Evolutionary conservation across 2,113 vertebrate species (phyloP).

Genomic region (Gavia stellata): DNA sequence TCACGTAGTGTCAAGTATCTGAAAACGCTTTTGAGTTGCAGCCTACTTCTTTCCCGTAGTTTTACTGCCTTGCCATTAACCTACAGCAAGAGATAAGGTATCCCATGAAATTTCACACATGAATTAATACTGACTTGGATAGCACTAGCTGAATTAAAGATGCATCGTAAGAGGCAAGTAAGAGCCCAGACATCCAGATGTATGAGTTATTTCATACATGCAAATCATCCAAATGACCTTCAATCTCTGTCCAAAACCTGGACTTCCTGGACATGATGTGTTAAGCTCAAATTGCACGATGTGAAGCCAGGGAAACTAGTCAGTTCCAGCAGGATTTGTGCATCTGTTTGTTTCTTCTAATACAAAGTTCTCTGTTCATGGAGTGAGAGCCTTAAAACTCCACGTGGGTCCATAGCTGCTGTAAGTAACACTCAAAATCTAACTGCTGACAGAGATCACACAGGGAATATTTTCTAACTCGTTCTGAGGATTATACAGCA

Average conservation of each 20-base stretch:
- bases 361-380: not conserved
- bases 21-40: not conserved
- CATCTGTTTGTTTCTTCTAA: not conserved
- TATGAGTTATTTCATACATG: not conserved
- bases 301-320: not conserved
- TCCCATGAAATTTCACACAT: not conserved
- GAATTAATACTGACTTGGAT: not conserved
- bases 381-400: not conserved
- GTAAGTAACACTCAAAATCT: not conserved
- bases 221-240: too few species aligned
- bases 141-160: not conserved
- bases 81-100: rapidly evolving
- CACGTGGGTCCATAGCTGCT: not conserved
- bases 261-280: too few species aligned
- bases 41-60: not conserved
- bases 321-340: not conserved
- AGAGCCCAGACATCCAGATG: not conserved
- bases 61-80: not conserved
- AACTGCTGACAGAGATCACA: not conserved
- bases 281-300: not conserved
- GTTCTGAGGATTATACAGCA: not conserved
- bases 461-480: not conserved
- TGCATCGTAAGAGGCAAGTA: not conserved
- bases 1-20: not conserved
- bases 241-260: not conserved